Evolutionary conservation across 1,140 invertebrate species (phyloP).

Genomic region (Galleria mellonella): DNA sequence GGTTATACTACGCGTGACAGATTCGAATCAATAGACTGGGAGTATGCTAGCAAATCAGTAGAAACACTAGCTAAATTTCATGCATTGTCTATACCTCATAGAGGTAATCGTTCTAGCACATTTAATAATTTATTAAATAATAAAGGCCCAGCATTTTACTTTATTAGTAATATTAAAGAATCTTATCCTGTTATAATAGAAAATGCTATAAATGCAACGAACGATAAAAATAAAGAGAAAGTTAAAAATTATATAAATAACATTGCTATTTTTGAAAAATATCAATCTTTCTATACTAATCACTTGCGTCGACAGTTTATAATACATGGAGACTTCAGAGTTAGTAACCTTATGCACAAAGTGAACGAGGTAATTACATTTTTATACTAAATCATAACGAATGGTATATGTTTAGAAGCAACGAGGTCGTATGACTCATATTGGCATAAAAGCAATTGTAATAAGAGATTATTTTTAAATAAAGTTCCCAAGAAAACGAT

Average conservation of each 20-base stretch:
- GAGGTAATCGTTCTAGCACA: constrained; percentile 5
- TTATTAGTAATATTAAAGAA: neutral
- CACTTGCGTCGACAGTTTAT: constrained; percentile 9
- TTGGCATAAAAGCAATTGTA: too few species aligned
- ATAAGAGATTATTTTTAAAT: too few species aligned
- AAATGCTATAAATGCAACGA: constrained; percentile 3
- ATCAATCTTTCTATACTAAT: constrained; percentile 2
- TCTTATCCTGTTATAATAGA: neutral
- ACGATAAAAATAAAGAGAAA: constrained; percentile 13
- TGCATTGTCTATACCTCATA: constrained; percentile 18
- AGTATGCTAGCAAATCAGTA: constrained; percentile 14
- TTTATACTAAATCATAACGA: neutral
- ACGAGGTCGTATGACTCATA: too few species aligned
- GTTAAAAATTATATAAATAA: constrained; percentile 12
- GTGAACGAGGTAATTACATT: constrained; percentile 6
- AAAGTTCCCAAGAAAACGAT: too few species aligned
- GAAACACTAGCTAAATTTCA: constrained; percentile 24
- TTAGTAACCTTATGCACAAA: constrained; percentile 28
- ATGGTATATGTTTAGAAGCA: too few species aligned
- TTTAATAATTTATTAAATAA: neutral
- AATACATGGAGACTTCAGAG: constrained; percentile 22
- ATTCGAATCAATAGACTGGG: constrained; percentile 16
- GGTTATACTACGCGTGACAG: constrained; percentile 18
- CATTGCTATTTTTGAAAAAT: neutral
- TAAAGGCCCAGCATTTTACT: neutral